Percentiles rank a stretch among this genome's conserved stretches.
phyloP scores from a whole-genome alignment of 2,797 vertebrate genomes.

The Hydrocynus forskahlii region DNA sequence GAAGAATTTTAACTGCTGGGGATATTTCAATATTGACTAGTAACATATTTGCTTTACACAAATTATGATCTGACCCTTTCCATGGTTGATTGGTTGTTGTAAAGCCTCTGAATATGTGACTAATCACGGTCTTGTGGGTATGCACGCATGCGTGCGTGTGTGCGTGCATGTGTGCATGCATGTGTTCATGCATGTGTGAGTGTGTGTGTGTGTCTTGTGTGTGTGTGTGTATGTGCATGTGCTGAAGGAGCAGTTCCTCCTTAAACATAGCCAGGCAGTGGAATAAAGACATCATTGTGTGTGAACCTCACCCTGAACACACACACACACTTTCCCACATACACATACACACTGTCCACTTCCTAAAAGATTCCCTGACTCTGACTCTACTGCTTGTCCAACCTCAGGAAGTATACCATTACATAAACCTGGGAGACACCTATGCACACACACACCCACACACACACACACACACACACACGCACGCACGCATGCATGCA shows the following conservation, averaged over 20 bases:
- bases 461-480: conserved; percentile 13
- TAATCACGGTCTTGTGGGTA: not conserved
- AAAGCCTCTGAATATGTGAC: not conserved
- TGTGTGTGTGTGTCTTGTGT: conserved; percentile 26
- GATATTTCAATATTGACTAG: not conserved
- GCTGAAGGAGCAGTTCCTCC: conserved; percentile 40
- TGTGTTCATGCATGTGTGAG: not conserved
- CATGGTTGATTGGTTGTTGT: not conserved
- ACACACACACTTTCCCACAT: conserved; percentile 12
- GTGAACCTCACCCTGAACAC: conserved; percentile 36
- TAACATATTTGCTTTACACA: not conserved
- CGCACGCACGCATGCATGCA: too few relatives aligned
- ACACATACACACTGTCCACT: conserved; percentile 25
- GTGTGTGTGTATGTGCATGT: not conserved
- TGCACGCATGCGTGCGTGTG: not conserved
- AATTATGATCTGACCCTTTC: not conserved
- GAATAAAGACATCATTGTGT: conserved; percentile 56
- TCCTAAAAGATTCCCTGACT: conserved; percentile 37
- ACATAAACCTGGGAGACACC: conserved; percentile 47
- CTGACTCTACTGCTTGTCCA: conserved; percentile 33
- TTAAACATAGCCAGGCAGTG: not conserved
- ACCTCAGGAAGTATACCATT: conserved; percentile 43
- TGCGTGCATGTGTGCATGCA: conserved; percentile 11
- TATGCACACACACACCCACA: conserved; percentile 25
- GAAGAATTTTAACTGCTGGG: not conserved